Evolutionary conservation across 2,888 invertebrate genomes (phyloP), one percentile per base, ranked within the genome.

Genomic region (Cetonia aurata): DNA sequence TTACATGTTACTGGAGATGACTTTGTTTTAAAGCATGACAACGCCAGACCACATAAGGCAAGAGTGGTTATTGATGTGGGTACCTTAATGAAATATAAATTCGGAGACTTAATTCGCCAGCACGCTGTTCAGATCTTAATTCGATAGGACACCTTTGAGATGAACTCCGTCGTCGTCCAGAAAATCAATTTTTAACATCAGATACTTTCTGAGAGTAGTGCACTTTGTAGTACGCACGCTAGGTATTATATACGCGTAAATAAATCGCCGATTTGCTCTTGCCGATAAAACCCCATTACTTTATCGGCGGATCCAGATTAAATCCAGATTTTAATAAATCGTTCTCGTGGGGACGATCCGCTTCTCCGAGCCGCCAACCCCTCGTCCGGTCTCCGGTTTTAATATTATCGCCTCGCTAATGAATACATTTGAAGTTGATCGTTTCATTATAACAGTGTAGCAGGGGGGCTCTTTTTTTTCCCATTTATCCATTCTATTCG

Each of bases 321-420:
- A 69, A 69, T 71, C 67, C 71, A 65, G 68, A 69, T 71, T 71
- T 71, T 71, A 71, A 71, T 71, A 71, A 71, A 71, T 71, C 71
- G 68, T 37, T 68, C 67, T 25, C 55, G 59, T 50, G 56, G 62
- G 70, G 66, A 44, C 41, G 17, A 41, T 15, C 50, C 52, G n/a
- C 46, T 56, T 13, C 37, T 37, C 31, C 42, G 37, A 46, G 31
- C 13, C 67, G 33, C 48, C 33, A 57, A 48, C 67, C 65, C 65
- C 55, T 65, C 33, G 33, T 42, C 42, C 15, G 13, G n/a, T 13
- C 37, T 15, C 70, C 70, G 65, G 48, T 66, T 71, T 71, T 71
- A 60, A 67, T 59, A 71, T 71, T 71, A 71, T 66, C 71, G 67
- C 71, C 53, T 60, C 53, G 59, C 62, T 67, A 71, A 71, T 71